These are phyloP conservation scores for Drosophila aldrichi DNA, from an alignment of 2,888 invertebrate genomes.

Conservation along the genomic window DNA sequence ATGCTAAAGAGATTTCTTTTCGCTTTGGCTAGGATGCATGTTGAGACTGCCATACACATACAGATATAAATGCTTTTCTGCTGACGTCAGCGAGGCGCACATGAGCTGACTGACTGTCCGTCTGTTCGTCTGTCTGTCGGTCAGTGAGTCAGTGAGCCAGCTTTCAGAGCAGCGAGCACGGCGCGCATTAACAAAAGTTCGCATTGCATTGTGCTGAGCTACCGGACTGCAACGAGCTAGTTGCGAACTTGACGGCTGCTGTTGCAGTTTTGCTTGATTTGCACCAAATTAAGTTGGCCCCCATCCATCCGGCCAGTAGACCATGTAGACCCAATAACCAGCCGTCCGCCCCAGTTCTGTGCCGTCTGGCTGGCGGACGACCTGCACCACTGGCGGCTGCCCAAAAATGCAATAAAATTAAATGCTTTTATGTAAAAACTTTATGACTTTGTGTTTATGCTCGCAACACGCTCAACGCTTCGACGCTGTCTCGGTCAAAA, in stretches of 20 bases:
- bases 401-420: slow-evolving; percentile 81
- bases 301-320: slow-evolving; percentile 51
- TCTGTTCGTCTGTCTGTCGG: neutral
- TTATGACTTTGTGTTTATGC: slow-evolving; percentile 81
- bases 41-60: slow-evolving; percentile 8
- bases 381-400: slow-evolving; percentile 57
- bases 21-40: slow-evolving; percentile 44
- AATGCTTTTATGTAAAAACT: slow-evolving; percentile 80
- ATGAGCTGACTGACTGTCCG: slow-evolving; percentile 21
- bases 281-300: slow-evolving; percentile 77
- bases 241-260: slow-evolving; percentile 49
- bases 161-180: slow-evolving; percentile 15
- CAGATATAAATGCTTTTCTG: slow-evolving; percentile 16
- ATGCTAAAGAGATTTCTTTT: slow-evolving; percentile 34
- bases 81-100: slow-evolving; percentile 63
- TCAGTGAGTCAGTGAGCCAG: slow-evolving; percentile 18
- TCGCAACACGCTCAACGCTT: slow-evolving; percentile 60
- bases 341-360: slow-evolving; percentile 12
- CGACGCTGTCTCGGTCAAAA: slow-evolving; percentile 20
- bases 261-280: slow-evolving; percentile 78
- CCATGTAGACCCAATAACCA: slow-evolving; percentile 43
- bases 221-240: slow-evolving; percentile 27
- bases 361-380: slow-evolving; percentile 28
- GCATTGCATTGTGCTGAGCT: slow-evolving; percentile 26
- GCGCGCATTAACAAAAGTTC: slow-evolving; percentile 45